Base-by-base conservation (phyloP, 2,113 vertebrate genomes). In the Elaphurus davidianus region DNA sequence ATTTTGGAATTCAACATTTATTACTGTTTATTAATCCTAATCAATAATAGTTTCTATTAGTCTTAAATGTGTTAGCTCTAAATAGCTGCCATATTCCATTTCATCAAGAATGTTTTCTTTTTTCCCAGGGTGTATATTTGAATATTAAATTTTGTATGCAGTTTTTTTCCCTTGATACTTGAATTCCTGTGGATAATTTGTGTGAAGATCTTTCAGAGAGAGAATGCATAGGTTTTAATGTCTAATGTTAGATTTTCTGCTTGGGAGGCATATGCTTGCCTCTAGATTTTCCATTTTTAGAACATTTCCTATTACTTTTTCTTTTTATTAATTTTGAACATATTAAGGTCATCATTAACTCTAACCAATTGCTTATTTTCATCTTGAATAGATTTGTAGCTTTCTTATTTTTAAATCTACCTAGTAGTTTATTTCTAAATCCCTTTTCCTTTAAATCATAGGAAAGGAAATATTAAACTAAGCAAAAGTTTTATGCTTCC, bases 1-100 rank as follows among this genome's bases (percentile, higher is more conserved):
- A 88, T 97, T 97, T 97, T 97, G 95, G 91, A 98, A 64, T 40
- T 93, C 11, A 40, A 91, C 85, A 55, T 97, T 97, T 94, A 52
- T 91, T 93, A 36, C 13, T 86, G 47, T 94, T 97, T 94, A 95
- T 96, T 97, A 95, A 96, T 97, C 40, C 52, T 23, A 85, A 79
- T 95, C 76, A 96, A 85, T 97, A 90, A 76, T 91, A 78, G 33
- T 91, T 98, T 91, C 52, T 90, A 94, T 86, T 62, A 98, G 67
- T 92, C 78, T 36, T 94, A 91, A 92, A 93, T 71, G 30, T 87
- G 43, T 91, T 91, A 43, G 30, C n/a, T 95, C 59, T 93, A 94
- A 95, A 95, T 96, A 54, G 30, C 76, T 96, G 45, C 78, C 12
- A 0, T 89, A 71, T 93, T 95, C 50, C 14, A 79, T 89, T 96